phyloP scores from a whole-genome alignment of 2,113 vertebrate genomes.

The Lucifuga dentata region DNA sequence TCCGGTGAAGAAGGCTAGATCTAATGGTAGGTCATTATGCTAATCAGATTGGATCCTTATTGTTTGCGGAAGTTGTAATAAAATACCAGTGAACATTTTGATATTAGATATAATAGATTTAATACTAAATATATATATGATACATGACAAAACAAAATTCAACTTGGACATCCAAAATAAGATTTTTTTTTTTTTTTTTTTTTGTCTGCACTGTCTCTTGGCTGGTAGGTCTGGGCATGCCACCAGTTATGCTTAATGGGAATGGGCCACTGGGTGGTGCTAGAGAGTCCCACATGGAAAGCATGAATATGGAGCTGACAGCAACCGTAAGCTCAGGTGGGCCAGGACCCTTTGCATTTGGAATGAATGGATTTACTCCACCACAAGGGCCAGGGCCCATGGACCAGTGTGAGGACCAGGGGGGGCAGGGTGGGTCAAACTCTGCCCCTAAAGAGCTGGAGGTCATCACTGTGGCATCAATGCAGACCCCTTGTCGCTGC shows the following conservation, averaged over 20 bases:
- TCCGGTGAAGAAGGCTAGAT: constrained; percentile 91
- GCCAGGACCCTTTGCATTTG: constrained; percentile 92
- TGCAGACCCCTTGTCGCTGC: constrained; percentile 97
- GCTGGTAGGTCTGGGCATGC: constrained; percentile 62
- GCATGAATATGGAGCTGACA: constrained; percentile 88
- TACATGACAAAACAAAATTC: too few species aligned
- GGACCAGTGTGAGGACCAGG: constrained; percentile 87
- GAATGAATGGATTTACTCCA: constrained; percentile 84
- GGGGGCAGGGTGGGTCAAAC: constrained; percentile 51
- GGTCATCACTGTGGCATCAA: constrained; percentile 95
- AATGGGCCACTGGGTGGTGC: constrained; percentile 80
- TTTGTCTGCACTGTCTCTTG: background rate
- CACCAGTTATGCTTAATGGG: constrained; percentile 57
- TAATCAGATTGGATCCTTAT: background rate
- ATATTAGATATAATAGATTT: too few species aligned
- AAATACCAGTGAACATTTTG: too few species aligned
- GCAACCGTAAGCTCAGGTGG: constrained; percentile 90
- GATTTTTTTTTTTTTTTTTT: too few species aligned
- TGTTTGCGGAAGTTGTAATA: too few species aligned
- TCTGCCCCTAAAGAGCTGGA: constrained; percentile 91
- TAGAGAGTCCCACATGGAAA: constrained; percentile 86
- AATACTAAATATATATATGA: too few species aligned
- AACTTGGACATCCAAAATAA: too few species aligned
- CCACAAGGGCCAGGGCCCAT: constrained; percentile 74
- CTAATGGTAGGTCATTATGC: constrained; percentile 83